Evolutionary conservation across 1,140 invertebrate species (phyloP).

Genomic region (Cyrtorhinus lividipennis): DNA sequence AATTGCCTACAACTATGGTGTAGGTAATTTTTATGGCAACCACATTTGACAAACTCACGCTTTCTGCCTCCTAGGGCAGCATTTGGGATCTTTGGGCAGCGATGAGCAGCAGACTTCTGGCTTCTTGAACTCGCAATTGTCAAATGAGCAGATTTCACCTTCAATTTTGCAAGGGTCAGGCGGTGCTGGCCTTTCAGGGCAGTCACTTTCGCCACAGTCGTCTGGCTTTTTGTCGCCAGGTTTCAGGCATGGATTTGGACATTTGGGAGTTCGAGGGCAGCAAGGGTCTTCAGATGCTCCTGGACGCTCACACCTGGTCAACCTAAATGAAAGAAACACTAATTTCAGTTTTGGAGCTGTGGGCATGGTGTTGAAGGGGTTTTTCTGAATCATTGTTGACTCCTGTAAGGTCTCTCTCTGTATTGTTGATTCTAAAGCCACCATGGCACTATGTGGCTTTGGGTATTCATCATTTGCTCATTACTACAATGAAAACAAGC

Average conservation of each 20-base stretch:
- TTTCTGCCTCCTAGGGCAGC: neutral
- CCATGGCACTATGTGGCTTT: no score
- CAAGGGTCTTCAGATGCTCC: neutral
- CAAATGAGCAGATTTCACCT: neutral
- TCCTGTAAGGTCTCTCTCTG: no score
- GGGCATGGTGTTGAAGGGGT: no score
- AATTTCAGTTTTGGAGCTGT: no score
- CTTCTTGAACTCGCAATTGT: neutral
- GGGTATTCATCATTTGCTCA: no score
- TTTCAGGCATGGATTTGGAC: neutral
- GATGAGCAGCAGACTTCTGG: neutral
- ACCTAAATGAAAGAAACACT: neutral
- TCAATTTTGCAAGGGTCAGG: neutral
- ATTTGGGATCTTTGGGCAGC: neutral
- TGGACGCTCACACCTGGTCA: neutral
- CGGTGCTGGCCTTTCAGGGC: neutral
- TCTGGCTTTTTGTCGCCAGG: neutral
- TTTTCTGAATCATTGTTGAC: no score
- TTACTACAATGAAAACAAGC: no score
- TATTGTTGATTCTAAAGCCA: no score
- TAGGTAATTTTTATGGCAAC: neutral
- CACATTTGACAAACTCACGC: neutral
- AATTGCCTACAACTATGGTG: neutral
- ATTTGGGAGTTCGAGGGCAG: neutral
- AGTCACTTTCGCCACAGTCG: neutral